These are phyloP conservation scores for Macrotis lagotis DNA, from an alignment of 2,113 vertebrate genomes.

Conservation along the genomic window DNA sequence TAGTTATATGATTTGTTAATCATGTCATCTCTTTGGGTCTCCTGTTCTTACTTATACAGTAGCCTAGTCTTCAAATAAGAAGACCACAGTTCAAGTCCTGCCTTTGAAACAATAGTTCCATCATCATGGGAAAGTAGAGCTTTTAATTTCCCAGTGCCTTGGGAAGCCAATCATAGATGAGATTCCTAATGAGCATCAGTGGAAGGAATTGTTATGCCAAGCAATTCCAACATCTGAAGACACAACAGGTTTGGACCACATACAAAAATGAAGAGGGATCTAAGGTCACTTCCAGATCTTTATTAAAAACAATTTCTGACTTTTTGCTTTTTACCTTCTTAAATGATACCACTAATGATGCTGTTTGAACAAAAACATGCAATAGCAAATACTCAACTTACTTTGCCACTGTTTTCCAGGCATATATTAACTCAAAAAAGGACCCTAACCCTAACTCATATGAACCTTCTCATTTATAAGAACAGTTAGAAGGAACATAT, in stretches of 20 bases:
- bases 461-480: too few species aligned
- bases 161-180: neutral
- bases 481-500: too few species aligned
- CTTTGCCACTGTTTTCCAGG: neutral
- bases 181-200: neutral
- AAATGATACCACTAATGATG: neutral
- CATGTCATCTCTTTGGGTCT: neutral
- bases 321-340: neutral
- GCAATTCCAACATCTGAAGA: neutral
- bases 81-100: neutral
- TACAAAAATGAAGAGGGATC: neutral
- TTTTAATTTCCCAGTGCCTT: neutral
- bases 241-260: neutral
- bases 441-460: too few species aligned
- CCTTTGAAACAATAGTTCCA: neutral
- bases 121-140: neutral
- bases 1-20: neutral
- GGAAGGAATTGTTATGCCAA: neutral
- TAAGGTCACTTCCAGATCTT: neutral
- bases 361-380: neutral
- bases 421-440: neutral
- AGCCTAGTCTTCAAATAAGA: neutral
- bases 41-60: neutral
- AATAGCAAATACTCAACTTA: neutral
- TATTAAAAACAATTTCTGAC: neutral